These are phyloP conservation scores for Aldrovandia affinis DNA, from an alignment of 2,797 vertebrate species.

Conservation along the genomic window DNA sequence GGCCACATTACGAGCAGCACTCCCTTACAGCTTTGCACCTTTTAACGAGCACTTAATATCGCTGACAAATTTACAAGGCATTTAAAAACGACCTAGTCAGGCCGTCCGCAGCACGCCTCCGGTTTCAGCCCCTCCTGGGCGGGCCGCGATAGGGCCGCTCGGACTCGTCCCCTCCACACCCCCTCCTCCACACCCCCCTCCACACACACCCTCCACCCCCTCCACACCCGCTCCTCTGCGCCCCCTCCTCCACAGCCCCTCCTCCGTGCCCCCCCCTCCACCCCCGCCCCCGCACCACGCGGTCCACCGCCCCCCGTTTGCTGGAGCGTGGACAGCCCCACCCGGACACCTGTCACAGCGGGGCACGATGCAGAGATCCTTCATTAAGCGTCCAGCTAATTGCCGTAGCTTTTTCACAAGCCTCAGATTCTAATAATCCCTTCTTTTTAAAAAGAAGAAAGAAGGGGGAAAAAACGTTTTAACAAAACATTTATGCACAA, in stretches of 20 bases:
- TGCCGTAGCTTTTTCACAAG: constrained; percentile 80
- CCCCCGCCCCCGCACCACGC: neutral
- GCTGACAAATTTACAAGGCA: constrained; percentile 77
- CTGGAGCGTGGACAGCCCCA: neutral
- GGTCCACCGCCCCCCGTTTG: neutral
- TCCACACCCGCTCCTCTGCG: too few species aligned
- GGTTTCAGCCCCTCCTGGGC: constrained; percentile 66
- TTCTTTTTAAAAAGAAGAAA: constrained; percentile 3
- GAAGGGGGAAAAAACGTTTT: constrained; percentile 67
- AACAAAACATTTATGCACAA: constrained; percentile 94
- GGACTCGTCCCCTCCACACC: constrained; percentile 64
- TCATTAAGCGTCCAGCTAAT: constrained; percentile 84
- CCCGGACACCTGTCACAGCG: constrained; percentile 75
- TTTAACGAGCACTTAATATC: constrained; percentile 76
- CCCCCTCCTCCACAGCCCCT: too few species aligned
- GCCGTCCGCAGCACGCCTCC: constrained; percentile 54
- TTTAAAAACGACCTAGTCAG: constrained; percentile 73
- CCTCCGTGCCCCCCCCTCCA: too few species aligned
- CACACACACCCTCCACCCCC: neutral
- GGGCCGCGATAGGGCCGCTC: constrained; percentile 59
- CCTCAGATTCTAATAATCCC: constrained; percentile 45
- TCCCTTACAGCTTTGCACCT: constrained; percentile 65
- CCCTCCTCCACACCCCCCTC: too few species aligned
- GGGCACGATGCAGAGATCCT: constrained; percentile 74
- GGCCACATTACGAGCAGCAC: constrained; percentile 57